Evolutionary conservation across 2,888 invertebrate genomes (phyloP), one percentile per base, ranked within the genome.

Genomic region (Dicyrtomina minuta): DNA sequence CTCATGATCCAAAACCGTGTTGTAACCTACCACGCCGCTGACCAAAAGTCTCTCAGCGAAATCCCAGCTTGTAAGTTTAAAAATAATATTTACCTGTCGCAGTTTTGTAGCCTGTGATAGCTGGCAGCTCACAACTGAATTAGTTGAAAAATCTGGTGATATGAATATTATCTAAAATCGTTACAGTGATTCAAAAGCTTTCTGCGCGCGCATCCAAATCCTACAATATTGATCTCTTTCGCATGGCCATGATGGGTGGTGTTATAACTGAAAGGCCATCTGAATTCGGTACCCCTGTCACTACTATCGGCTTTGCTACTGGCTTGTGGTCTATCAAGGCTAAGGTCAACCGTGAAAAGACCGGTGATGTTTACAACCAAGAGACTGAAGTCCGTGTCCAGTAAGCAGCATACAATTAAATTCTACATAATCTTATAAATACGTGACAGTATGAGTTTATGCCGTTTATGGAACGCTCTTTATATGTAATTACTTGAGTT

Each of bases 11-110:
- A 76, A 73, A 69, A 69, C 66, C 69, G 74, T 22, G 74, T 76
- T 64, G 72, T 77, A 65, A 73, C 73, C 39, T 77, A 77, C 64
- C 76, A 77, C 58, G 75, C 76, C 39, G 75, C 75, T 70, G 77
- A 77, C 66, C 55, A 69, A 39, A 73, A 70, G 65, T 72, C 74
- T 44, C 70, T 75, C 43, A 71, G 71, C 62, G 75, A 76, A 71
- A 70, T 77, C 51, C 76, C 76, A 12, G 68, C 68, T 62, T 70
- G 72, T 72, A 64, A 70, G 58, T n/a, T n/a, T 13, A n/a, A n/a
- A n/a, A n/a, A n/a, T n/a, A n/a, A n/a, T n/a, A n/a, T n/a, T 26
- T 41, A 4, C 22, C 15, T 1, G 15, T 1, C 12, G 10, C 17
- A n/a, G 17, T 17, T 15, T 53, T n/a, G n/a, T n/a, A n/a, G n/a